Conservation (phyloP, 2,888 invertebrate genomes). For the Sphaerophoria rueppellii region DNA sequence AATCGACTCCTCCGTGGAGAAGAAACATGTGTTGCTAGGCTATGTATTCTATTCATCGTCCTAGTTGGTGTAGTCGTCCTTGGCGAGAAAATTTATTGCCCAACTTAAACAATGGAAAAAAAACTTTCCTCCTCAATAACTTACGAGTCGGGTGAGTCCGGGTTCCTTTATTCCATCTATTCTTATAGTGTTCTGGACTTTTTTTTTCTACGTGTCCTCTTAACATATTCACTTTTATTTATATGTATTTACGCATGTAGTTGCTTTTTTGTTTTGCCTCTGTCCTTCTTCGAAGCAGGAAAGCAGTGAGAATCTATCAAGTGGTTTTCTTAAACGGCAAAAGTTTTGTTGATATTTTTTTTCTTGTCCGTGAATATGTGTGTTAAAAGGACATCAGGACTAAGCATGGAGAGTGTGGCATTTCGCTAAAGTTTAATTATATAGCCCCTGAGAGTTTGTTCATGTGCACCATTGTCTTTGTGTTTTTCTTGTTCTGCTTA, state of each 20-base stretch:
- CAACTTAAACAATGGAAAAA: slow-evolving; percentile 59
- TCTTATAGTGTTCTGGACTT: background rate
- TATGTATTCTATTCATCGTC: background rate
- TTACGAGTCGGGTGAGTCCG: background rate
- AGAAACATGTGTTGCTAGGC: slow-evolving; percentile 54
- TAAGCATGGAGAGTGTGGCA: slow-evolving; percentile 36
- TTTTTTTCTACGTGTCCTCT: background rate
- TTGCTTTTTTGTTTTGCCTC: background rate
- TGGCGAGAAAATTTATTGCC: slow-evolving; percentile 58
- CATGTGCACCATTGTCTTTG: slow-evolving; percentile 28
- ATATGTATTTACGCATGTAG: slow-evolving; percentile 8
- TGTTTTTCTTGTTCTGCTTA: background rate
- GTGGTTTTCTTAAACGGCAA: slow-evolving; percentile 51
- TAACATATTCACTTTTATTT: slow-evolving; percentile 22
- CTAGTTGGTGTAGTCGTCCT: background rate
- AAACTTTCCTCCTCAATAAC: slow-evolving; percentile 18
- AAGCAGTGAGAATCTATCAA: slow-evolving; percentile 57
- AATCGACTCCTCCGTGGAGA: background rate
- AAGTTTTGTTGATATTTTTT: slow-evolving; percentile 13
- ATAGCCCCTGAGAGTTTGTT: slow-evolving; percentile 41
- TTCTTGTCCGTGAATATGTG: background rate
- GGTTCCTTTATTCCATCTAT: background rate
- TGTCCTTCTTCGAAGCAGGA: background rate
- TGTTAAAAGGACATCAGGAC: background rate
- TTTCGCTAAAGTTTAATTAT: slow-evolving; percentile 60